Evolutionary conservation across 2,797 vertebrate species (phyloP), one percentile per base, ranked within the genome.

Genomic region (Sebastes nivosus): DNA sequence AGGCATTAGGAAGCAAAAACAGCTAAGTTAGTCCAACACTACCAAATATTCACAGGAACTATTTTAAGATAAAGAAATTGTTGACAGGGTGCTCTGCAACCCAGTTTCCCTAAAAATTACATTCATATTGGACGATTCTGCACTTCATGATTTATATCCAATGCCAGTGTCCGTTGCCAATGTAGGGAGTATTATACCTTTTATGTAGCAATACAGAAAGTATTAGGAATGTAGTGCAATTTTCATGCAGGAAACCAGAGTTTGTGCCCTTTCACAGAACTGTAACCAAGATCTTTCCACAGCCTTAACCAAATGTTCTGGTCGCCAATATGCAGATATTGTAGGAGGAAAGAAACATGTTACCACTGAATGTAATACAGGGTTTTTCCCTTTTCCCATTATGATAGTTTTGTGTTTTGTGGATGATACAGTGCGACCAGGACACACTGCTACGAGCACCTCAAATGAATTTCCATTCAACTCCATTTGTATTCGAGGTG

Each of bases 41-140:
- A 54, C 20, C 52, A 80, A 55, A 74, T 46, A 58, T 22, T 72
- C 32, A 77, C 60, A 50, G 50, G n/a, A 76, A 67, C 6, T 14
- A 32, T 36, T 75, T 75, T 68, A 69, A 55, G 5, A 55, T 29
- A 32, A 6, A 42, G 3, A 76, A 65, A 63, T 32, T 32, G 2
- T 58, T 57, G 42, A 55, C 60, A 2, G 10, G 22, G 11, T 54
- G 11, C 55, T 76, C 8, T 80, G 54, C 14, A 76, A 61, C 13
- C 13, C 16, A 29, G 5, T 54, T 18, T 36, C 34, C 13, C 16
- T 12, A 25, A 2, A 20, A 55, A 60, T 27, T n/a, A 46, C 12
- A 34, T 34, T 77, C 11, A 61, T 8, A 58, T 22, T 20, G 42
- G 42, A 46, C 16, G 42, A 46, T 13, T 42, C 12, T 25, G 25